Base-by-base conservation (phyloP, 2,888 invertebrate genomes). In the Melieria picta region DNA sequence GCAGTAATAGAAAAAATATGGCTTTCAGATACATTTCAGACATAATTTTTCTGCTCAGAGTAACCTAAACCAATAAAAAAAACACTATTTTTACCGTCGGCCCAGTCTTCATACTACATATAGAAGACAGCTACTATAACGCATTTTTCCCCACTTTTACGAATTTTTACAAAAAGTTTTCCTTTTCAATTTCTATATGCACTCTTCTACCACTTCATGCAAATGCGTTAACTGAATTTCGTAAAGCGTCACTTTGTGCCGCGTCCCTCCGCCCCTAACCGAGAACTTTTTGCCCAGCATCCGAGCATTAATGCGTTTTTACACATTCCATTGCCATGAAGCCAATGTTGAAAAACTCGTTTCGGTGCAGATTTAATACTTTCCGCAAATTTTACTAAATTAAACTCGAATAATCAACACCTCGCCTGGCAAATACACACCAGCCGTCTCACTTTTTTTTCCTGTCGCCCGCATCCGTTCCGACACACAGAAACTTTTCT, bases 381-480 rank as follows among this genome's bases (percentile, higher is more conserved):
- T 81, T 80, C 75, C 78, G 79, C 81, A 81, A 80, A 10, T 81
- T 81, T 77, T 76, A 77, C 77, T 79, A 81, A 81, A 81, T 81
- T 81, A 81, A 81, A 81, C 81, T 81, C 79, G 69, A 77, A 79
- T 79, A 81, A 81, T 81, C 81, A 81, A 80, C 81, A 81, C 81
- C 80, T 81, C 71, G 72, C 70, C 52, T 52, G 52, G 11, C n/a
- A 11, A 5, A n/a, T 52, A 52, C 10, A 13, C 64, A 52, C 52
- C 16, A 50, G 50, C 9, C 30, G 30, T 16, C 42, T 48, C n/a
- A 75, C 80, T 81, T 80, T 80, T 81, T 80, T 78, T 79, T 77
- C 5, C n/a, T 52, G 52, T 7, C 52, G 13, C 11, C 52, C 13
- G 11, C 5, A 50, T 52, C 7, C n/a, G 5, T 52, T 52, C 5